Evolutionary conservation across 2,888 invertebrate species (phyloP), one percentile per base, ranked within the genome.

Genomic region (Fabriciana adippe): DNA sequence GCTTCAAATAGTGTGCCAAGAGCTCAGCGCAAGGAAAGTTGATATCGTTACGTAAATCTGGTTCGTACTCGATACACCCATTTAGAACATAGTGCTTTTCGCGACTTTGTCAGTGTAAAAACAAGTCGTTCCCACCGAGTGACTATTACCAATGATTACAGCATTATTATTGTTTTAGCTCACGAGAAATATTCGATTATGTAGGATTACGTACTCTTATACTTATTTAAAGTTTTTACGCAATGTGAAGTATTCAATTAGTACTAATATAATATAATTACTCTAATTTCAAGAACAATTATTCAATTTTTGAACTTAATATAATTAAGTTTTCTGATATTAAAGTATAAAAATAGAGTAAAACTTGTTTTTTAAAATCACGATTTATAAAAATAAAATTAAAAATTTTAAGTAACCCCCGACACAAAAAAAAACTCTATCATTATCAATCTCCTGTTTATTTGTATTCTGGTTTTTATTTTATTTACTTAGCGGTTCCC

Each of bases 1-100:
- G 64, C 66, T 56, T 21, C 51, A 53, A 64, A 48, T 53, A 51
- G 61, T 57, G 55, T 60, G 55, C 55, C 45, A 55, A 69, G 67
- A 64, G 55, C 64, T 66, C 48, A 60, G 75, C 75, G 73, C 76
- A 81, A 85, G 84, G 84, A 86, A 87, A 86, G 85, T 87, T 83
- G 81, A 66, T 68, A 68, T 73, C 55, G 74, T 89, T 89, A 88
- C 89, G 87, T 89, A 88, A 89, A 90, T 84, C 81, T 87, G 81
- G 86, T 88, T 85, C 87, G 85, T 74, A 8, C 61, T 51, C 61
- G 51, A 73, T 73, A 75, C 69, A 70, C 72, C 74, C 71, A 75
- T 71, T 48, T 65, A 62, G 50, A 41, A 64, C 35, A 60, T 67
- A 72, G 72, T 71, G 72, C 73, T 72, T 81, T 72, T 69, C 73